phyloP scores from a whole-genome alignment of 2,797 vertebrate genomes.

The Hyperoplus immaculatus region DNA sequence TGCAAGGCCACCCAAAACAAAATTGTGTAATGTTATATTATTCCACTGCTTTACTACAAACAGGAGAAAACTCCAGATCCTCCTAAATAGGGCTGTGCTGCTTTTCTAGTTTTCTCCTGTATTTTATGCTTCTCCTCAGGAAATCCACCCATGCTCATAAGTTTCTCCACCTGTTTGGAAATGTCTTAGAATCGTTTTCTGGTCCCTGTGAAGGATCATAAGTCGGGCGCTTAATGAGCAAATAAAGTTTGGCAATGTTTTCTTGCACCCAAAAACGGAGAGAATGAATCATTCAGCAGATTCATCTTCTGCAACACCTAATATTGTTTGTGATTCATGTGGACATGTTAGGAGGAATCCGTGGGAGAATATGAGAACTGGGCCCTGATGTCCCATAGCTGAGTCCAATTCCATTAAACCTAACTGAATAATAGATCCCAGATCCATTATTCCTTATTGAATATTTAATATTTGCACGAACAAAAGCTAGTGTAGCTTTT shows the following conservation, averaged over 20 bases:
- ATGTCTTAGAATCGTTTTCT: conserved; percentile 76
- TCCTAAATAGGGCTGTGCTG: conserved; percentile 67
- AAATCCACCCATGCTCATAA: conserved; percentile 84
- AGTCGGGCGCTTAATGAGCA: conserved; percentile 77
- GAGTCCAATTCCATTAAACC: conserved; percentile 65
- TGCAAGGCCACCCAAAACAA: conserved; percentile 86
- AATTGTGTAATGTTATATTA: conserved; percentile 82
- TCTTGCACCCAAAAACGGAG: conserved; percentile 65
- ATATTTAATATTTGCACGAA: conserved; percentile 48
- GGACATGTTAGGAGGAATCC: conserved; percentile 63
- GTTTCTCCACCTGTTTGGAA: conserved; percentile 87
- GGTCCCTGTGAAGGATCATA: conserved; percentile 79
- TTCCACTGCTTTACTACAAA: conserved; percentile 83
- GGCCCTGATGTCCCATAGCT: conserved; percentile 53
- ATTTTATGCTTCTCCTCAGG: conserved; percentile 82
- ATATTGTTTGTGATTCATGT: conserved; percentile 81
- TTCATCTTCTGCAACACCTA: conserved; percentile 79
- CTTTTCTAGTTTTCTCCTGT: conserved; percentile 77
- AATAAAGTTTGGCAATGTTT: conserved; percentile 73
- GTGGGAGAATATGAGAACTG: conserved; percentile 67
- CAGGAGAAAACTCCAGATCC: conserved; percentile 70
- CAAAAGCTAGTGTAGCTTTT: conserved; percentile 12
- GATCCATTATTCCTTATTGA: conserved; percentile 58
- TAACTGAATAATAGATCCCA: conserved; percentile 46
- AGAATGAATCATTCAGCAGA: conserved; percentile 79